phyloP scores from a whole-genome alignment of 2,888 invertebrate genomes.

The Apodemia mormo region DNA sequence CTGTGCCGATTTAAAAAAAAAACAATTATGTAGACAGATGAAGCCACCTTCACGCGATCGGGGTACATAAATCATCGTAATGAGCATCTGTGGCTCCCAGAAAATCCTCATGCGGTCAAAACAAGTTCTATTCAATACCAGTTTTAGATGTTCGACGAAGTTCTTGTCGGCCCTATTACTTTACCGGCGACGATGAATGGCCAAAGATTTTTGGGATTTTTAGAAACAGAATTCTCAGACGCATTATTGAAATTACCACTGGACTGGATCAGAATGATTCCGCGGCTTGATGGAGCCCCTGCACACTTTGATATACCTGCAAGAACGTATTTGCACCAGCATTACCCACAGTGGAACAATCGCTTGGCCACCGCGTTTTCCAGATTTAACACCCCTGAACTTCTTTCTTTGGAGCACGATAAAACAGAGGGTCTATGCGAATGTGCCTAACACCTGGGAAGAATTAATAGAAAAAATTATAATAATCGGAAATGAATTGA shows the following conservation, averaged over 20 bases:
- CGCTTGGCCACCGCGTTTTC: too few species aligned
- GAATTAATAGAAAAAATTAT: background rate
- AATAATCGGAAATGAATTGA: background rate
- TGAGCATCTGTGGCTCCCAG: constrained; percentile 17
- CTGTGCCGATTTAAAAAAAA: constrained; percentile 13
- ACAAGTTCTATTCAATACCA: background rate
- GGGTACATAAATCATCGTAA: constrained; percentile 4
- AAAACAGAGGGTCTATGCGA: background rate
- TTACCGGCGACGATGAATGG: background rate
- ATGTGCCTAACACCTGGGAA: background rate
- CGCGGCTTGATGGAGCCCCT: background rate
- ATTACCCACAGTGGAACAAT: too few species aligned
- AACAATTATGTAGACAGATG: constrained; percentile 12
- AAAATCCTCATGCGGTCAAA: constrained; percentile 2
- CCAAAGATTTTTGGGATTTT: constrained; percentile 3
- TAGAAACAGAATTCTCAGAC: background rate
- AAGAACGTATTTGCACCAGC: too few species aligned
- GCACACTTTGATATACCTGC: background rate
- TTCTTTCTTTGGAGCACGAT: too few species aligned
- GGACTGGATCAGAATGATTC: background rate
- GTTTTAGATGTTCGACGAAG: background rate
- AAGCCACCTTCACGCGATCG: constrained; percentile 16
- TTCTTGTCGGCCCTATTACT: background rate
- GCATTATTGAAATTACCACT: constrained; percentile 1
- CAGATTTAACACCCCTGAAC: too few species aligned